Base-by-base conservation (phyloP, 2,113 vertebrate genomes). In the Euleptes europaea region DNA sequence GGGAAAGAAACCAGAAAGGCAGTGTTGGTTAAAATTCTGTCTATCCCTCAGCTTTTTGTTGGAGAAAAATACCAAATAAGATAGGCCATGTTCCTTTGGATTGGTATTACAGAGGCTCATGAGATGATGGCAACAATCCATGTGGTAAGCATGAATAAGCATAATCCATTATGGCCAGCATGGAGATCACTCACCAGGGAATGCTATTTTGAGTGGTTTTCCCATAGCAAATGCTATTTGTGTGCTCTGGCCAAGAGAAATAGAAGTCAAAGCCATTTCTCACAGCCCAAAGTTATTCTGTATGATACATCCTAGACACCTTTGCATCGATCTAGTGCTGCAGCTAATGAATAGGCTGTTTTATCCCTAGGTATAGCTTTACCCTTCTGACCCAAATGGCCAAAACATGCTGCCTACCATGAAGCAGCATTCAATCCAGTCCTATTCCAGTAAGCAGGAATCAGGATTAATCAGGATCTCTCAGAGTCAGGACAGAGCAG, bases 21-120 rank as follows among this genome's bases (percentile, higher is more conserved):
- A 71, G 35, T n/a, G 21, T 6, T 70, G 31, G 38, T 21, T 33
- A 63, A 78, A 69, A 78, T 63, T 42, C 40, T 17, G 12, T 57
- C 28, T 54, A 26, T 6, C 33, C n/a, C 14, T 47, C 9, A 19
- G 51, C 33, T 35, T 84, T 40, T 1, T 83, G 14, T 84, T 78
- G 72, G 88, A 89, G n/a, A 60, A 93, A 26, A 28, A 47, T 23
- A 73, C 35, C 73, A 77, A 54, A 51, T 1, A 19, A 80, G 60
- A 47, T 23, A 49, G 28, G 23, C 44, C 42, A 49, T 69, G 44
- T 5, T 54, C 47, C 44, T n/a, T 77, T 51, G n/a, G 23, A 49
- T 31, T 14, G 19, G 23, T 47, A 76, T 17, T 5, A 6, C 13
- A 65, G 40, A 42, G 31, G 28, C 40, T 83, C 7, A 73, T 31